phyloP scores from a whole-genome alignment of 2,113 vertebrate genomes.

The Athene cunicularia region DNA sequence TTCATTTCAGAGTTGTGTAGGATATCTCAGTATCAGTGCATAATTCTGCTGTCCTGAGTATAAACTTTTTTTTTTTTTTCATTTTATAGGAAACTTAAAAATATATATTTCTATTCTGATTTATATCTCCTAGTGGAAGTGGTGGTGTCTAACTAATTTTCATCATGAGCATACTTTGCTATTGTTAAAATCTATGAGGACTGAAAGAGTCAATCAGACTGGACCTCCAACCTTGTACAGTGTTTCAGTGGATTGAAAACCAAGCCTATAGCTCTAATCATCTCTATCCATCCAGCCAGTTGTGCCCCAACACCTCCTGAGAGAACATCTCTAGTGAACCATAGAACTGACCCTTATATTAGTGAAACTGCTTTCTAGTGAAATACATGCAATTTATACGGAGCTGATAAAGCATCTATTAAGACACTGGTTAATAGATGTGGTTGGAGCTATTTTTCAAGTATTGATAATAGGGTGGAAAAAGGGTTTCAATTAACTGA shows the following conservation, averaged over 20 bases:
- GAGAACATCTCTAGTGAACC: slow-evolving; percentile 21
- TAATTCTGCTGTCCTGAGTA: background rate
- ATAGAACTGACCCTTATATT: slow-evolving; percentile 20
- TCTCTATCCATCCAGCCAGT: background rate
- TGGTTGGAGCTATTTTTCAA: slow-evolving; percentile 62
- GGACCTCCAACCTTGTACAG: background rate
- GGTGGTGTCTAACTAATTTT: background rate
- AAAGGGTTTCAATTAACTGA: slow-evolving; percentile 60
- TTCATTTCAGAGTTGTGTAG: background rate
- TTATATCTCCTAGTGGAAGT: background rate
- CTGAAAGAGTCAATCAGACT: background rate
- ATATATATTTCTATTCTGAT: background rate
- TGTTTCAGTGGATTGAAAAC: background rate
- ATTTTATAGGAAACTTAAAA: background rate
- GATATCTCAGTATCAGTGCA: background rate
- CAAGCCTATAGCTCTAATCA: background rate
- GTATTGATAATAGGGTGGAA: slow-evolving; percentile 65
- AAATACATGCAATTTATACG: slow-evolving; percentile 33
- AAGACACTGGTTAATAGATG: slow-evolving; percentile 50
- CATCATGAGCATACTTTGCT: background rate
- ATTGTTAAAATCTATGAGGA: background rate
- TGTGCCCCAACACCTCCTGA: background rate
- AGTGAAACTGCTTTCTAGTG: slow-evolving; percentile 34
- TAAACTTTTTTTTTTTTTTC: background rate
- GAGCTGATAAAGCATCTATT: slow-evolving; percentile 22